A percentile compares a stretch with the other conserved stretches of the same genome.
These are phyloP conservation scores for Gobio gobio DNA, from an alignment of 2,113 vertebrate species.

Conservation along the genomic window DNA sequence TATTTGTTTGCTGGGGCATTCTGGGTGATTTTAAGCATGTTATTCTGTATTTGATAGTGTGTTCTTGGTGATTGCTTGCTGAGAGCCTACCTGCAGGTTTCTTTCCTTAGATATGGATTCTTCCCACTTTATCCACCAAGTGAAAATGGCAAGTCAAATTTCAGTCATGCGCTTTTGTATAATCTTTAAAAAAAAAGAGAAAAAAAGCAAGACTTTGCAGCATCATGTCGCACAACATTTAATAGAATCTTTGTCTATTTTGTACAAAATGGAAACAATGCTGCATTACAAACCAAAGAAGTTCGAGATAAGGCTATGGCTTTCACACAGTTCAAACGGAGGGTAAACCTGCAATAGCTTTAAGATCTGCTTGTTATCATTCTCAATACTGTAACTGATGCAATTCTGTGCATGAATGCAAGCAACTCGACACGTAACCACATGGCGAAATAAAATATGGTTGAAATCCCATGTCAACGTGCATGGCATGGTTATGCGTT, in stretches of 20 bases:
- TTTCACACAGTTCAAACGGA: conserved; percentile 82
- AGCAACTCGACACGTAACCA: conserved; percentile 25
- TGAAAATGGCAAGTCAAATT: background rate
- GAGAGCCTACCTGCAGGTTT: background rate
- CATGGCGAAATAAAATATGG: conserved; percentile 36
- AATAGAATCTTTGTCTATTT: conserved; percentile 97
- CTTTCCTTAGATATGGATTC: background rate
- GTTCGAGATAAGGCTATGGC: conserved; percentile 89
- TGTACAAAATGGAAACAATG: conserved; percentile 97
- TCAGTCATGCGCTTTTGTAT: background rate
- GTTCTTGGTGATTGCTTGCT: background rate
- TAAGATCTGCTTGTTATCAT: conserved; percentile 59
- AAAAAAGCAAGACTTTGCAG: background rate
- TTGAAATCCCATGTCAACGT: conserved; percentile 44
- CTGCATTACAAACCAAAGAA: conserved; percentile 89
- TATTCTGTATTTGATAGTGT: background rate
- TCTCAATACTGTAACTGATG: conserved; percentile 64
- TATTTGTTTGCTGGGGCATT: background rate
- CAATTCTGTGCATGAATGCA: conserved; percentile 50
- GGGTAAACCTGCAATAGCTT: conserved; percentile 75
- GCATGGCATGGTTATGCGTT: background rate
- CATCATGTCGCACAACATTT: conserved; percentile 89
- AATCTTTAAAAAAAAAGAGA: background rate
- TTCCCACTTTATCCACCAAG: background rate
- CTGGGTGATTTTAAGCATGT: background rate